Conservation (phyloP, 2,797 vertebrate species). For the Tadarida brasiliensis region DNA sequence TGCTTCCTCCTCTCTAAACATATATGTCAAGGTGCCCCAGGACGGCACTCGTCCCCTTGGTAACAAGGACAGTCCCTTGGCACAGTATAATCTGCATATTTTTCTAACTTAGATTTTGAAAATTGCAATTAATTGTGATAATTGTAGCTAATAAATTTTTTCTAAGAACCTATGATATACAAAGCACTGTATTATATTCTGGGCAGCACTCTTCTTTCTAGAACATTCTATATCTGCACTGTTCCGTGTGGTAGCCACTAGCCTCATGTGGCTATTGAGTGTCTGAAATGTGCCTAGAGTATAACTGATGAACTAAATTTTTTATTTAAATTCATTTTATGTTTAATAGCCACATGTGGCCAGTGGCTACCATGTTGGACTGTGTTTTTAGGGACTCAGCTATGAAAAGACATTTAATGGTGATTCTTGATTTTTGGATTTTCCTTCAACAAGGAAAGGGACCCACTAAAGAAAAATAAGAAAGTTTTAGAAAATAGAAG, state of each 20-base stretch:
- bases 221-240: background rate
- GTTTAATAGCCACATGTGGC: background rate
- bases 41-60: background rate
- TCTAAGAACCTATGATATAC: background rate
- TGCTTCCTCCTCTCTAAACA: background rate
- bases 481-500: background rate
- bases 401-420: background rate
- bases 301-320: background rate
- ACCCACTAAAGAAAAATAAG: background rate
- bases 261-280: background rate
- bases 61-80: background rate
- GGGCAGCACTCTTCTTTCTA: background rate
- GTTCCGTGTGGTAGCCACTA: background rate
- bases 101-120: background rate
- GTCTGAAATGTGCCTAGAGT: background rate
- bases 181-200: background rate
- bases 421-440: background rate
- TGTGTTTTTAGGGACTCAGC: background rate
- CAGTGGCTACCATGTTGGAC: background rate
- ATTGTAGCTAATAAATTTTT: background rate
- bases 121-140: background rate
- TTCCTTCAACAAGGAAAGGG: background rate
- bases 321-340: background rate
- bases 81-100: background rate
- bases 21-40: background rate